Conservation (phyloP, 2,888 invertebrate genomes). For the Hyposoter didymator region DNA sequence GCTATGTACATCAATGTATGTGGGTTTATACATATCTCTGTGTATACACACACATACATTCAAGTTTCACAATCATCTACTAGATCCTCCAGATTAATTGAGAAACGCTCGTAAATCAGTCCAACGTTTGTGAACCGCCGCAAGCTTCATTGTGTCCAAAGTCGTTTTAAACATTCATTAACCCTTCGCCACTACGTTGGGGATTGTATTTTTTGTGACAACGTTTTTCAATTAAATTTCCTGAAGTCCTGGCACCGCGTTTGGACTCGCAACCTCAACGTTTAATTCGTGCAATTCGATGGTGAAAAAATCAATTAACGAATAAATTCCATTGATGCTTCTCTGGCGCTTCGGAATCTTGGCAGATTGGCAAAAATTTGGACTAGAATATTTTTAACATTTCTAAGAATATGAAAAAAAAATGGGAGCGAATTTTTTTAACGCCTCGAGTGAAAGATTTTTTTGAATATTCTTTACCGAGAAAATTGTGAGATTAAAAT, state of each 20-base stretch:
- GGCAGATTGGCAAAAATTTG: background rate
- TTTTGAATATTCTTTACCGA: background rate
- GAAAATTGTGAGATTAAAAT: constrained; percentile 12
- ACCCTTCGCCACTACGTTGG: background rate
- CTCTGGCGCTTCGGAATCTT: background rate
- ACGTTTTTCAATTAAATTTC: background rate
- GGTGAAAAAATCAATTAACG: background rate
- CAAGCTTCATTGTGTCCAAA: background rate
- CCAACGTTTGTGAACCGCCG: constrained; percentile 9
- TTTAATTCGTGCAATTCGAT: too few species aligned
- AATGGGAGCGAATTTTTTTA: background rate
- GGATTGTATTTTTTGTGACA: background rate
- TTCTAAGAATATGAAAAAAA: background rate
- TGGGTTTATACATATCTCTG: background rate
- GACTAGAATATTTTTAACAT: constrained; percentile 15
- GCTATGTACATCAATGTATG: background rate
- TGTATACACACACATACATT: background rate
- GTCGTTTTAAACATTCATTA: constrained; percentile 16
- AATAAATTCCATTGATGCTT: background rate
- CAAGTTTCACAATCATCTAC: constrained; percentile 28
- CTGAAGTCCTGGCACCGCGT: background rate
- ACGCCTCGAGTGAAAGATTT: background rate
- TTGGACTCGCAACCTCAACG: background rate
- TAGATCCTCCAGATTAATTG: constrained; percentile 47
- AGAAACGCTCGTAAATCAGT: constrained; percentile 54